Evolutionary conservation across 2,113 vertebrate genomes (phyloP).

Genomic region (Pogona vitticeps): DNA sequence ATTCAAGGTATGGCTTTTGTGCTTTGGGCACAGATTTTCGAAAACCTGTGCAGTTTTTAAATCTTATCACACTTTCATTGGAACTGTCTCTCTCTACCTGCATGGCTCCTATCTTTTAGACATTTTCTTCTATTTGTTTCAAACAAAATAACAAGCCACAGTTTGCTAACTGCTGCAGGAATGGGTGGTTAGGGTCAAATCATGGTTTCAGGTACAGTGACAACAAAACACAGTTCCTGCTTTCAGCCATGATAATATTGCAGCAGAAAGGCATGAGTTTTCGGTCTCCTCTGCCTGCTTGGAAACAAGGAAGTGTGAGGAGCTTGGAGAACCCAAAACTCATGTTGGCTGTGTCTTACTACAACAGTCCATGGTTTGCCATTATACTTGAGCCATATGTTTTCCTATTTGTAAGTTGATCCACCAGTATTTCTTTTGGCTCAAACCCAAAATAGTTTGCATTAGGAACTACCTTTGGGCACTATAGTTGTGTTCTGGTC

Average conservation of each 20-base stretch:
- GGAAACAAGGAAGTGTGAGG: too few relatives aligned
- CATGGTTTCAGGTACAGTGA: too few relatives aligned
- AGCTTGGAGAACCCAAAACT: too few relatives aligned
- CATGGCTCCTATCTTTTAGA: background rate
- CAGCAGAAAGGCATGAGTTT: too few relatives aligned
- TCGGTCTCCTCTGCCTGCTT: too few relatives aligned
- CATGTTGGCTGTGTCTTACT: background rate
- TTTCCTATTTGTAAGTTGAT: background rate
- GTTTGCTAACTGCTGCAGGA: background rate
- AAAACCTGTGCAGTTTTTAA: background rate
- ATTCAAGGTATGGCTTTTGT: conserved; percentile 85
- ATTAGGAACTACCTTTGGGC: background rate
- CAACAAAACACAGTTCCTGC: too few relatives aligned
- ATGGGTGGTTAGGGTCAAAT: too few relatives aligned
- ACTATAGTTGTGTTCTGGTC: background rate
- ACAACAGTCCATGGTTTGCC: background rate
- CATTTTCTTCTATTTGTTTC: background rate
- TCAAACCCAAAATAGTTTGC: background rate
- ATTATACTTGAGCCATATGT: background rate
- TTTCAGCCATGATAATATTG: too few relatives aligned
- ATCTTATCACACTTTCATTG: background rate
- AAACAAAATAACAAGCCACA: background rate
- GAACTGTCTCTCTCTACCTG: too few relatives aligned
- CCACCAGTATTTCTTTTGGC: background rate
- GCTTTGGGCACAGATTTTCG: conserved; percentile 3